A percentile compares a stretch with the other conserved stretches of the same genome.
Conservation (phyloP, 2,888 invertebrate genomes). For the Arrhopalites spinosus region DNA sequence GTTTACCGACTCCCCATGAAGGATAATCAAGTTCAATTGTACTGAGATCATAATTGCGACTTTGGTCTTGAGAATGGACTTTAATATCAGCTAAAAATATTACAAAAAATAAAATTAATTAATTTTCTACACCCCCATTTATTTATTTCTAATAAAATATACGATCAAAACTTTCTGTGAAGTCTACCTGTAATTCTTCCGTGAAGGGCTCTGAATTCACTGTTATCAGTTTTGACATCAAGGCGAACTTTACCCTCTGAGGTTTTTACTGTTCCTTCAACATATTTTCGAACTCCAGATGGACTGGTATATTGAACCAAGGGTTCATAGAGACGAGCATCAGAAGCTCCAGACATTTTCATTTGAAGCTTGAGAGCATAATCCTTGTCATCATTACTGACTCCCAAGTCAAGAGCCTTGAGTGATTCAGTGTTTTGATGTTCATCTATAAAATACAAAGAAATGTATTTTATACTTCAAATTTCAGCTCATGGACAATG, state of each 20-base stretch:
- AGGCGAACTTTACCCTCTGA: constrained; percentile 45
- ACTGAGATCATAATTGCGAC: constrained; percentile 32
- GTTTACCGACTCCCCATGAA: constrained; percentile 30
- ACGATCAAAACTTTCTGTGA: not conserved
- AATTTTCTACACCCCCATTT: not conserved
- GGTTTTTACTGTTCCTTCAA: constrained; percentile 50
- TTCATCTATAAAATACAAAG: constrained; percentile 28
- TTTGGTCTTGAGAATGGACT: constrained; percentile 27
- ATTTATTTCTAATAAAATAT: not conserved
- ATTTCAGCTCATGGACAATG: too few species aligned
- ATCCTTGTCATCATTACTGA: constrained; percentile 65
- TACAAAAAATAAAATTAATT: not conserved
- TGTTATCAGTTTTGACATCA: constrained; percentile 46
- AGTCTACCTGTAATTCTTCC: constrained; percentile 46
- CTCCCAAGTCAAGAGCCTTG: constrained; percentile 64
- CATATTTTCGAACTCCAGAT: constrained; percentile 60
- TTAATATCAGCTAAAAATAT: constrained; percentile 23
- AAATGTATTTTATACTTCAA: too few species aligned
- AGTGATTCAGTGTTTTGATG: constrained; percentile 21
- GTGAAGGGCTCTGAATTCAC: constrained; percentile 34
- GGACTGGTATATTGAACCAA: constrained; percentile 71
- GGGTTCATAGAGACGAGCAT: constrained; percentile 67
- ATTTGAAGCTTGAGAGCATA: constrained; percentile 72
- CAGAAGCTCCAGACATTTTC: constrained; percentile 65
- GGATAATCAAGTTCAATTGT: constrained; percentile 23